A percentile compares a stretch with the other conserved stretches of the same genome.
Conservation (phyloP, 2,797 vertebrate species). For the Xyrichtys novacula region DNA sequence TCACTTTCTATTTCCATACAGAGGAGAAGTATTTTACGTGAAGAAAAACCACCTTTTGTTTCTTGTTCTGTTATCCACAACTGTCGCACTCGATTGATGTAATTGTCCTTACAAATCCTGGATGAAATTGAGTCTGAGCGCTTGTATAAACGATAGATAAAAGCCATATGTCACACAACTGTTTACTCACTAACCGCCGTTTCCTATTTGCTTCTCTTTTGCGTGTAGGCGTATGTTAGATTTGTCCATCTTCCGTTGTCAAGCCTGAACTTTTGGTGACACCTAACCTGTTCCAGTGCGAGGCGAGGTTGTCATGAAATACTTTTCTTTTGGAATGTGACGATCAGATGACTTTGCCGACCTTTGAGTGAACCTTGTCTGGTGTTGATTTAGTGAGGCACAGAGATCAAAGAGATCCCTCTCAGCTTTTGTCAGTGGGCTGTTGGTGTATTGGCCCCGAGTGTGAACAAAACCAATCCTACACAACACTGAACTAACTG, state of each 20-base stretch:
- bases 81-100: not conserved
- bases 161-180: conserved; percentile 20
- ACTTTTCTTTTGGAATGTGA: conserved; percentile 82
- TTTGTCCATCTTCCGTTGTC: conserved; percentile 59
- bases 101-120: not conserved
- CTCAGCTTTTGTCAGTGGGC: conserved; percentile 72
- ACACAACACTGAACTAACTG: conserved; percentile 35
- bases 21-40: conserved; percentile 8
- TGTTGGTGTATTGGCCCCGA: conserved; percentile 53
- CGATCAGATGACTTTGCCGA: conserved; percentile 85
- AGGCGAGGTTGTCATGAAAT: conserved; percentile 75
- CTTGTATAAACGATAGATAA: conserved; percentile 8
- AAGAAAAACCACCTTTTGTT: not conserved
- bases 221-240: conserved; percentile 39
- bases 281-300: conserved; percentile 74
- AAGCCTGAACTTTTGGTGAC: conserved; percentile 79
- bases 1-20: conserved; percentile 23
- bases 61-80: conserved; percentile 7
- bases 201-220: conserved; percentile 9
- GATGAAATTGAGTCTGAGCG: not conserved
- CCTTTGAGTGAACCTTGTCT: conserved; percentile 86
- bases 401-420: conserved; percentile 82
- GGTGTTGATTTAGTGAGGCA: conserved; percentile 86
- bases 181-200: conserved; percentile 26
- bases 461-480: conserved; percentile 73